Percentiles rank a stretch among this genome's conserved stretches.
Evolutionary conservation across 1,140 invertebrate genomes (phyloP).

Genomic region (Dinothrombium tinctorium): DNA sequence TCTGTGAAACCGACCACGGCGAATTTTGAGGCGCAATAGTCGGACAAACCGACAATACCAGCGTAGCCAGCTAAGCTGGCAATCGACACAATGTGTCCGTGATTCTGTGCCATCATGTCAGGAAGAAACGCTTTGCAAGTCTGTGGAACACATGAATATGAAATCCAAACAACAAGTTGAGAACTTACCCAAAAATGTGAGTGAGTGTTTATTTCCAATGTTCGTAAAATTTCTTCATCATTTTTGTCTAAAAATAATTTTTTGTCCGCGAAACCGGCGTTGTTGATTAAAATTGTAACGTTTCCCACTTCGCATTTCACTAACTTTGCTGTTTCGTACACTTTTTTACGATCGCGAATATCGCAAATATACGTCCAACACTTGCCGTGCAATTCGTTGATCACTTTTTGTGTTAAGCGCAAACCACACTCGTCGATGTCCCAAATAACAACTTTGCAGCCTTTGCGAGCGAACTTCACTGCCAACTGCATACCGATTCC

Average conservation of each 20-base stretch:
- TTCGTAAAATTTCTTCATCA: too few relatives aligned
- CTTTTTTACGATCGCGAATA: conserved; percentile 61
- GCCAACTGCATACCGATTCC: conserved; percentile 18
- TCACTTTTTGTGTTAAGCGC: conserved; percentile 11
- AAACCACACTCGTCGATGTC: conserved; percentile 16
- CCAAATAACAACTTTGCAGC: too few relatives aligned
- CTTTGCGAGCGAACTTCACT: conserved; percentile 14
- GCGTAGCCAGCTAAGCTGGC: conserved; percentile 71
- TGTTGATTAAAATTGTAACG: too few relatives aligned
- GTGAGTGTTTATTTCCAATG: conserved; percentile 35
- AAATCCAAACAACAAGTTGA: neutral
- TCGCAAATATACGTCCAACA: too few relatives aligned
- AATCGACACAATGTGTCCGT: conserved; percentile 83
- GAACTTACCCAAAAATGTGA: conserved; percentile 38
- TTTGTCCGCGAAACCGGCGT: conserved; percentile 70
- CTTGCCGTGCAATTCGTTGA: too few relatives aligned
- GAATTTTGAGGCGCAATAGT: conserved; percentile 86
- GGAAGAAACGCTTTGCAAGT: conserved; percentile 36
- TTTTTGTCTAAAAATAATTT: too few relatives aligned
- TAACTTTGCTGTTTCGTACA: too few relatives aligned
- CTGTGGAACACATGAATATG: too few relatives aligned
- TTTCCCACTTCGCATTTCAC: too few relatives aligned
- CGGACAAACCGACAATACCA: conserved; percentile 56
- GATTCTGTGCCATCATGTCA: conserved; percentile 40
- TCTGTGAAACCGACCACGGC: too few relatives aligned